These are phyloP conservation scores for Agonopterix subpropinquella DNA, from an alignment of 2,888 invertebrate genomes.

Conservation along the genomic window DNA sequence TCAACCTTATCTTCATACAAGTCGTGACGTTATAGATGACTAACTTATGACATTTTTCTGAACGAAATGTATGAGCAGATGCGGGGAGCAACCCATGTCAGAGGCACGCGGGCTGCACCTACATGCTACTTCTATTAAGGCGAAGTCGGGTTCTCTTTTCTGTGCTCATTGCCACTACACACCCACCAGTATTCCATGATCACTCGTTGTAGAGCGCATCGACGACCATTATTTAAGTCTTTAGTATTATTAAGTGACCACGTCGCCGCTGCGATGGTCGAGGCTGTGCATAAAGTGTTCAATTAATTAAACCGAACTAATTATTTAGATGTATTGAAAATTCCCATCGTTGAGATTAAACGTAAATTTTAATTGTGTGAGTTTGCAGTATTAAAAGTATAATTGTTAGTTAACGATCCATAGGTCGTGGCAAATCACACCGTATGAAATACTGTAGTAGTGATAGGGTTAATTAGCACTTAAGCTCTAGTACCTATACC, in stretches of 20 bases:
- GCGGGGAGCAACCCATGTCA: no score
- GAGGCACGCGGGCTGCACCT: no score
- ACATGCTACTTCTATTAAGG: no score
- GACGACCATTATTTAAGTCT: conserved; percentile 63
- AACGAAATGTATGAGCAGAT: no score
- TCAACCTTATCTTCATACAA: no score
- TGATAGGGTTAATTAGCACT: conserved; percentile 32
- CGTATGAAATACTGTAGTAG: conserved; percentile 31
- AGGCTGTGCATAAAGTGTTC: conserved; percentile 76
- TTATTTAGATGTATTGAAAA: conserved; percentile 51
- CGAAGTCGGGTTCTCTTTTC: no score
- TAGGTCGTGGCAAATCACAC: conserved; percentile 44
- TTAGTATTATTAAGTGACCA: conserved; percentile 49
- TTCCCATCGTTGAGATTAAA: conserved; percentile 68
- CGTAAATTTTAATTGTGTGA: conserved; percentile 39
- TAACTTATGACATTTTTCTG: no score
- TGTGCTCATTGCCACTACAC: conserved; percentile 24
- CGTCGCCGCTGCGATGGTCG: conserved; percentile 55
- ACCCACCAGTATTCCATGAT: conserved; percentile 74
- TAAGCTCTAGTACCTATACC: conserved; percentile 68
- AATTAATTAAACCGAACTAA: conserved; percentile 56
- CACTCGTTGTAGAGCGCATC: conserved; percentile 75
- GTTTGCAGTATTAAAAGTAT: conserved; percentile 57
- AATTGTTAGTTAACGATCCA: conserved; percentile 35
- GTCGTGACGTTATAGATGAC: no score